Conservation (phyloP, 1,140 invertebrate species). For the Solenopsis fugax region DNA sequence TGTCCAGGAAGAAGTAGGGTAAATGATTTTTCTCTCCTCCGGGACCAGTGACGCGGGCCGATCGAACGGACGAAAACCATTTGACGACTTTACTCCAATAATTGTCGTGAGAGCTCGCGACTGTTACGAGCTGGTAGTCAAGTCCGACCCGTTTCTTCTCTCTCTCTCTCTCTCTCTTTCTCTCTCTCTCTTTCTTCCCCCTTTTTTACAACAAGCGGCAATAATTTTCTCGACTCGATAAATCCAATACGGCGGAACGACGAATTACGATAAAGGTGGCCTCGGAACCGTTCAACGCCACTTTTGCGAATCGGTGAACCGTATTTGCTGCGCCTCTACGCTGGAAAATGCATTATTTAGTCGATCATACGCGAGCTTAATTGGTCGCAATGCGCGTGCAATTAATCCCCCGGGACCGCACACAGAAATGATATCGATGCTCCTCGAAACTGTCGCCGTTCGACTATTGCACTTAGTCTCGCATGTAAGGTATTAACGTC, state of each 20-base stretch:
- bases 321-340: not conserved
- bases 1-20: constrained; percentile 69
- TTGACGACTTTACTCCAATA: constrained; percentile 77
- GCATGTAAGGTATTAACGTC: constrained; percentile 62
- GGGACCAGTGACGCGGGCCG: constrained; percentile 56
- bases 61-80: constrained; percentile 74
- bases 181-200: not conserved
- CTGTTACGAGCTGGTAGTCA: constrained; percentile 68
- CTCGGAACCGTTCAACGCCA: constrained; percentile 44
- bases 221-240: constrained; percentile 73
- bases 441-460: constrained; percentile 43
- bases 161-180: not conserved
- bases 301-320: constrained; percentile 19
- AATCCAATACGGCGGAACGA: constrained; percentile 59
- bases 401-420: constrained; percentile 49
- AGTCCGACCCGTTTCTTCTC: constrained; percentile 51
- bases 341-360: constrained; percentile 53
- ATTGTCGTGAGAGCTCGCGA: constrained; percentile 72
- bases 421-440: constrained; percentile 44
- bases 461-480: constrained; percentile 39
- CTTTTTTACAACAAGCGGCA: constrained; percentile 34
- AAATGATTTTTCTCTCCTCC: constrained; percentile 77
- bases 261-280: constrained; percentile 36
- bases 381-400: constrained; percentile 41
- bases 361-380: constrained; percentile 46